Conservation (phyloP, 1,140 invertebrate genomes). For the Lanistes nyassanus region DNA sequence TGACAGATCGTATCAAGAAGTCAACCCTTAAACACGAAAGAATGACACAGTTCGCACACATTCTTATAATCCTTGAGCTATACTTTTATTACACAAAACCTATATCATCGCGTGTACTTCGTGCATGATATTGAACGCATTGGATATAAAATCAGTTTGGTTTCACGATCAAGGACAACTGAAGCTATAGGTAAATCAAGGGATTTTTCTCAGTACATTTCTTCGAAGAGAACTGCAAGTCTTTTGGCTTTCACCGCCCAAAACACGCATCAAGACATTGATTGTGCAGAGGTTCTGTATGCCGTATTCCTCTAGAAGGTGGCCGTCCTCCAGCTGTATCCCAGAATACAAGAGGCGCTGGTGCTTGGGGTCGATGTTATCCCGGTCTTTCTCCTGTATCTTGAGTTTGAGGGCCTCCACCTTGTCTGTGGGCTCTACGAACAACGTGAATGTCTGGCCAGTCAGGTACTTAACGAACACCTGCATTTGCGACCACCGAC, state of each 20-base stretch:
- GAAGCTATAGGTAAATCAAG: no score
- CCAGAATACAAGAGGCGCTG: constrained; percentile 83
- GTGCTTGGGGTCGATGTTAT: constrained; percentile 82
- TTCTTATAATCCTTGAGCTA: no score
- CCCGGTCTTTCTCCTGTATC: constrained; percentile 80
- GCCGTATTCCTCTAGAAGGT: constrained; percentile 89
- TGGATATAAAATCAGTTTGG: no score
- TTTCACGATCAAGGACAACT: no score
- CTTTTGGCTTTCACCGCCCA: constrained; percentile 38
- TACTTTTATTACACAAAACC: no score
- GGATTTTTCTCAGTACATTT: no score
- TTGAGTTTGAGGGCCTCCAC: constrained; percentile 86
- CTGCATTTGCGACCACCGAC: constrained; percentile 62
- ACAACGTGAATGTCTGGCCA: constrained; percentile 71
- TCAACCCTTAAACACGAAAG: no score
- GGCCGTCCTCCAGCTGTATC: constrained; percentile 78
- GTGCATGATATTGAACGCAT: no score
- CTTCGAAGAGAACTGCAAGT: no score
- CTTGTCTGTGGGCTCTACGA: constrained; percentile 69
- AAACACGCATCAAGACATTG: constrained; percentile 70
- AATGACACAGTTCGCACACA: no score
- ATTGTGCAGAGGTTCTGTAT: constrained; percentile 93
- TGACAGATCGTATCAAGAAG: no score
- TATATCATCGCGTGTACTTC: no score
- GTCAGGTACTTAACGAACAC: constrained; percentile 76